Percentiles rank a stretch among this genome's conserved stretches.
Conservation (phyloP, 2,888 invertebrate species). For the Malthinus seriepunctatus region DNA sequence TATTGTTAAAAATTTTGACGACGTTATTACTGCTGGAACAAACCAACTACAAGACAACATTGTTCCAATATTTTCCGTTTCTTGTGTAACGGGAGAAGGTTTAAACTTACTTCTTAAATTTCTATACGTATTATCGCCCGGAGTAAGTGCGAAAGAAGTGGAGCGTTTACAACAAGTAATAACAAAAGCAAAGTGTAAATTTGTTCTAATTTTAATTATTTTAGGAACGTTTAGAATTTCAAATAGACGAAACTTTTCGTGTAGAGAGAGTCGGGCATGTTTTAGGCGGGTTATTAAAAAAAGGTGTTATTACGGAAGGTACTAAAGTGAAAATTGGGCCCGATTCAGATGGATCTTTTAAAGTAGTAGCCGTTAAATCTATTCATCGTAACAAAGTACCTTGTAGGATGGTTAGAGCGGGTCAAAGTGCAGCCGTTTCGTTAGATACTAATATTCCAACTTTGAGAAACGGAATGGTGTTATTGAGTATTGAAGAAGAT, state of each 20-base stretch:
- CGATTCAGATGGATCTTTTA: conserved; percentile 77
- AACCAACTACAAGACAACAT: conserved; percentile 66
- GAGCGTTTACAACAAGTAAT: conserved; percentile 69
- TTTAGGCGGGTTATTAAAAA: conserved; percentile 81
- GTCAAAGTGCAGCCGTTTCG: conserved; percentile 86
- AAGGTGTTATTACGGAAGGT: conserved; percentile 87
- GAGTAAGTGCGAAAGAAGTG: conserved; percentile 64
- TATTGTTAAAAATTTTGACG: conserved; percentile 68
- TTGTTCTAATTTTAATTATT: conserved; percentile 30
- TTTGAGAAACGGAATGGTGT: conserved; percentile 83
- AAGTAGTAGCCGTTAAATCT: conserved; percentile 76
- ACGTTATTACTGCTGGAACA: conserved; percentile 75
- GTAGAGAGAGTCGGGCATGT: conserved; percentile 83
- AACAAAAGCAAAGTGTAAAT: not conserved
- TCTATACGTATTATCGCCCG: conserved; percentile 79
- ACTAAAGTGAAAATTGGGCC: conserved; percentile 76
- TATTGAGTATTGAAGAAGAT: conserved; percentile 60
- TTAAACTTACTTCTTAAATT: conserved; percentile 82
- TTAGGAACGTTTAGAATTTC: conserved; percentile 79
- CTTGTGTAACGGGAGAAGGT: conserved; percentile 87
- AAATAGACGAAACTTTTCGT: conserved; percentile 92
- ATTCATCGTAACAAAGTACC: conserved; percentile 93
- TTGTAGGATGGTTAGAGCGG: conserved; percentile 83
- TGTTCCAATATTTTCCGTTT: conserved; percentile 85
- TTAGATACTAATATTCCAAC: conserved; percentile 65